Evolutionary conservation across 2,113 vertebrate species (phyloP).

Genomic region (Terrapene triunguis): DNA sequence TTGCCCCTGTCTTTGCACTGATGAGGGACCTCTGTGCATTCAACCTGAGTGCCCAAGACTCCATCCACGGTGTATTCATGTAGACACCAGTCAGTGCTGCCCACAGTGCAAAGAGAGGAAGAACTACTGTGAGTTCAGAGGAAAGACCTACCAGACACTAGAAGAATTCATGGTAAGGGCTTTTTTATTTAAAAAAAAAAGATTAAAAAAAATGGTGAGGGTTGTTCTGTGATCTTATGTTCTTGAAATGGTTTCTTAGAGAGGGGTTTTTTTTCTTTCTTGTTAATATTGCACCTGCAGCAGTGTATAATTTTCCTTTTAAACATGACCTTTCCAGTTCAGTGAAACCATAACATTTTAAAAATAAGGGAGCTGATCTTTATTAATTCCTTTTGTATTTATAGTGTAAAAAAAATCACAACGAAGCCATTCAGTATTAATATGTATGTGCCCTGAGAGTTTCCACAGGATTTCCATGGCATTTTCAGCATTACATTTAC

Average conservation of each 20-base stretch:
- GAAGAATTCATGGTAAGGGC: constrained; percentile 97
- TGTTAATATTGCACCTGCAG: not conserved
- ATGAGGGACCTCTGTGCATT: constrained; percentile 95
- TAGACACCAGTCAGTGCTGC: constrained; percentile 97
- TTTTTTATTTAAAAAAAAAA: not conserved
- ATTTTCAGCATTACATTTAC: not conserved
- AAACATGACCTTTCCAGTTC: constrained; percentile 8
- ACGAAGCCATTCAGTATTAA: fast-evolving
- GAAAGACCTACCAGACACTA: constrained; percentile 91
- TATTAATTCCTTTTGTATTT: constrained; percentile 32
- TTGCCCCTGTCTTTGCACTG: constrained; percentile 97
- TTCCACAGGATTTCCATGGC: not conserved
- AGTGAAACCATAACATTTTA: not conserved
- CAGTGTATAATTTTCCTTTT: not conserved
- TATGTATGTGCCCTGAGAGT: not conserved
- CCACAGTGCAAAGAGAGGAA: constrained; percentile 96
- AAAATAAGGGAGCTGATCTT: not conserved
- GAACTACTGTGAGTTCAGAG: constrained; percentile 97
- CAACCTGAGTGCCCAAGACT: constrained; percentile 96
- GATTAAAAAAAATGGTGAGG: not conserved
- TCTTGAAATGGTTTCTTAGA: not conserved
- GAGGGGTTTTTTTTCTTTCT: not conserved
- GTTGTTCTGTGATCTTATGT: fast-evolving
- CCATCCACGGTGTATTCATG: constrained; percentile 94
- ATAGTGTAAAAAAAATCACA: not conserved